Evolutionary conservation across 2,113 vertebrate genomes (phyloP).

Genomic region (Hymenochirus boettgeri): DNA sequence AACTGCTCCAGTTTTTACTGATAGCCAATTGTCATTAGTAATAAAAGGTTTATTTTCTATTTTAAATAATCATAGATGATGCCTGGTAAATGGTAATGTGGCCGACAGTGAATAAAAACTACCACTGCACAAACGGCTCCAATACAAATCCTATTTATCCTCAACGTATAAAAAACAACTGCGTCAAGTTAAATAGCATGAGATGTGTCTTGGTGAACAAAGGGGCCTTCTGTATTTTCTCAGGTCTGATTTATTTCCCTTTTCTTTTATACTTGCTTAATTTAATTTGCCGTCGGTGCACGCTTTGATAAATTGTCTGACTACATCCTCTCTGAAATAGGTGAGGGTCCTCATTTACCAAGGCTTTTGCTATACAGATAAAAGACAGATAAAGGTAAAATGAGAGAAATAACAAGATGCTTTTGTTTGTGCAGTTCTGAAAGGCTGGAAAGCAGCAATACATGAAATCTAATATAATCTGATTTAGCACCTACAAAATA

Average conservation of each 20-base stretch:
- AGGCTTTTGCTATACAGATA: background rate
- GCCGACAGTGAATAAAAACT: too few relatives aligned
- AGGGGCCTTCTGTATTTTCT: background rate
- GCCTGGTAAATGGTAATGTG: too few relatives aligned
- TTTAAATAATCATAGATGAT: too few relatives aligned
- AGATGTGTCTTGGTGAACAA: background rate
- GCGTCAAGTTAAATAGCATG: background rate
- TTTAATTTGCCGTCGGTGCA: background rate
- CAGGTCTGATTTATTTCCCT: background rate
- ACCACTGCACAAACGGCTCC: too few relatives aligned
- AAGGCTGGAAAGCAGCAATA: background rate
- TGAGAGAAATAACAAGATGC: background rate
- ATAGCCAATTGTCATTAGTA: too few relatives aligned
- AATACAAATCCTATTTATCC: too few relatives aligned
- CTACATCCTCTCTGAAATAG: background rate
- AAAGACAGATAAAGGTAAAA: background rate
- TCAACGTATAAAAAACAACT: too few relatives aligned
- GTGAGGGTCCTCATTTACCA: too few relatives aligned
- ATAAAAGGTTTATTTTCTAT: too few relatives aligned
- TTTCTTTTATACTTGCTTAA: background rate
- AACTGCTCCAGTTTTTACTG: too few relatives aligned
- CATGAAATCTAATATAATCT: background rate
- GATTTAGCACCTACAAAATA: background rate
- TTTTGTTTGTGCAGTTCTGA: background rate
- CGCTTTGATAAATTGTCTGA: background rate